Evolutionary conservation across 2,888 invertebrate genomes (phyloP).

Genomic region (Drosophila melanosoma): DNA sequence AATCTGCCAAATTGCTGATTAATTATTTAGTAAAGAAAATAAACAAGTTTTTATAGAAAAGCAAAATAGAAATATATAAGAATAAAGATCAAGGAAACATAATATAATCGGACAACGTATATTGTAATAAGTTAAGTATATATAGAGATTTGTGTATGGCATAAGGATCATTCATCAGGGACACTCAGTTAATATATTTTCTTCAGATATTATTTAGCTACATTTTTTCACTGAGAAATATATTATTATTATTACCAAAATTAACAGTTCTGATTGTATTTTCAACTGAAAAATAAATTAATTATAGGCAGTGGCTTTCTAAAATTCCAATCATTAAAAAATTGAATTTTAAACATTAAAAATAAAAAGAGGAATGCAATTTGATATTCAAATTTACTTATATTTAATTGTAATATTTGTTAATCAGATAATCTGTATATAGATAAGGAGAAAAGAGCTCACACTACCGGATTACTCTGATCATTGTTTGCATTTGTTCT

Average conservation of each 20-base stretch:
- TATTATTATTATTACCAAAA: background rate
- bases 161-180: background rate
- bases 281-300: background rate
- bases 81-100: too few relatives aligned
- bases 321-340: background rate
- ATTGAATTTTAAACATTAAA: background rate
- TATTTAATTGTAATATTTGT: slow-evolving; percentile 4
- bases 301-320: background rate
- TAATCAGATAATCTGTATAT: slow-evolving; percentile 11
- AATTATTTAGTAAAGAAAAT: background rate
- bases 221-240: background rate
- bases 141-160: background rate
- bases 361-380: background rate
- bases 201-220: background rate
- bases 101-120: background rate
- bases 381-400: background rate
- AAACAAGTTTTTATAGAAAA: background rate
- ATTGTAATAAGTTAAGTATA: background rate
- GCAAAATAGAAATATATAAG: background rate
- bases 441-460: slow-evolving; percentile 6
- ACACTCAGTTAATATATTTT: background rate
- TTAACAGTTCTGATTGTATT: background rate
- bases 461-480: slow-evolving; percentile 27
- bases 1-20: background rate
- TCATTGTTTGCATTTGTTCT: slow-evolving; percentile 12